Percentiles rank a stretch among this genome's conserved stretches.
phyloP scores from a whole-genome alignment of 2,113 vertebrate genomes.

The Pachypanchax playfairii region DNA sequence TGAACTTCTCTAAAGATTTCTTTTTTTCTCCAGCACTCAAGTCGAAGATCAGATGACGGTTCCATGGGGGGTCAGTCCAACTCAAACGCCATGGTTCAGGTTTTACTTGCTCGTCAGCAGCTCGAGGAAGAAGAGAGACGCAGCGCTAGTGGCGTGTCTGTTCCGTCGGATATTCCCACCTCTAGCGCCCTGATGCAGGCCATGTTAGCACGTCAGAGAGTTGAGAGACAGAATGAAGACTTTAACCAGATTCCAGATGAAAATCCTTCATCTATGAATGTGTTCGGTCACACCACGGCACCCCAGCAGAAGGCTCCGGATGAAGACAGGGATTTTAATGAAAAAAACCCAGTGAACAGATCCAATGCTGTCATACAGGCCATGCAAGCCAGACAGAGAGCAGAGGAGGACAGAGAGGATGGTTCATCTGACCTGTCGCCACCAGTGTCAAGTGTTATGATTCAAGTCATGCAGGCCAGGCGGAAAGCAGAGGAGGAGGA shows the following conservation, averaged over 20 bases:
- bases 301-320: constrained; percentile 24
- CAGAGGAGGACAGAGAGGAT: constrained; percentile 6
- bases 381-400: constrained; percentile 43
- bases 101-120: constrained; percentile 51
- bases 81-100: constrained; percentile 57
- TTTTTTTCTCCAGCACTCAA: constrained; percentile 33
- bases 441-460: constrained; percentile 51
- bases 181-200: constrained; percentile 46
- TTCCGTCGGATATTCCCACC: constrained; percentile 48
- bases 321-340: constrained; percentile 6
- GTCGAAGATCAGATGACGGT: constrained; percentile 8
- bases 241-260: background rate
- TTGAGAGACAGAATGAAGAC: constrained; percentile 1
- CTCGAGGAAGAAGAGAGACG: constrained; percentile 45
- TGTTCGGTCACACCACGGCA: constrained; percentile 13
- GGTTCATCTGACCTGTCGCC: background rate
- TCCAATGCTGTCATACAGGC: constrained; percentile 20
- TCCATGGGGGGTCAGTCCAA: constrained; percentile 34
- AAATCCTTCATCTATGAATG: background rate
- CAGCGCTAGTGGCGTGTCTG: constrained; percentile 14
- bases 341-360: constrained; percentile 6
- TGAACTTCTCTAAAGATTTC: background rate
- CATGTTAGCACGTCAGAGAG: constrained; percentile 45
- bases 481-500: constrained; percentile 57
- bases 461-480: constrained; percentile 68